Evolutionary conservation across 2,888 invertebrate genomes (phyloP), one percentile per base, ranked within the genome.

Genomic region (Eilema depressum): DNA sequence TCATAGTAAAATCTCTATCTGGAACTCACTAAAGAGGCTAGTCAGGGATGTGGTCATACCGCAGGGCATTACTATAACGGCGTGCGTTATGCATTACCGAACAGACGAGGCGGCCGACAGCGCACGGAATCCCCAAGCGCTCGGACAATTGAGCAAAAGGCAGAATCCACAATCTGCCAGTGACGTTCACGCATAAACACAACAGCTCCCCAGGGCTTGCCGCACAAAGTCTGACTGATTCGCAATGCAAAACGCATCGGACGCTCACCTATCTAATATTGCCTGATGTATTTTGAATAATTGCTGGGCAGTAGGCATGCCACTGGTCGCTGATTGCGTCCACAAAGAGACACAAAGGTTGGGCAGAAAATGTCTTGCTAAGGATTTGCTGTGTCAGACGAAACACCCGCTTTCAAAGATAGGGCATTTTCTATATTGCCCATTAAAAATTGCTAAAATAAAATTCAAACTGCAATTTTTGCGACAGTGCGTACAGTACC

Each of bases 251-350:
- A 94, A 94, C 93, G 94, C 92, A 91, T 92, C 90, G 91, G 88
- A 88, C 90, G 88, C 89, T 89, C 91, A 92, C 92, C 93, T 94
- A 94, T 94, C 94, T 95, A 95, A 95, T 94, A 94, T 93, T 91
- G 93, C 89, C 88, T 89, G 91, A 93, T 93, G 94, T 94, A 93
- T 94, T 95, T 93, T 94, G 95, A 94, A 95, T 95, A 94, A 94
- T 95, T 95, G 93, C 91, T 88, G 89, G 84, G 88, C 85, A 88
- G 86, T 87, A 86, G 87, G 78, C 63, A 64, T 66, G 75, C 79
- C 33, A 68, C 75, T 78, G 85, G 70, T 85, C 87, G 89, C 89
- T 92, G 93, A 92, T 92, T 93, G 93, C 91, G 87, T 84, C 84
- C 86, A 88, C 89, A 92, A 92, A 93, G 91, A 92, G 93, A 88